Conservation (phyloP, 2,113 vertebrate species). For the Propithecus coquereli region DNA sequence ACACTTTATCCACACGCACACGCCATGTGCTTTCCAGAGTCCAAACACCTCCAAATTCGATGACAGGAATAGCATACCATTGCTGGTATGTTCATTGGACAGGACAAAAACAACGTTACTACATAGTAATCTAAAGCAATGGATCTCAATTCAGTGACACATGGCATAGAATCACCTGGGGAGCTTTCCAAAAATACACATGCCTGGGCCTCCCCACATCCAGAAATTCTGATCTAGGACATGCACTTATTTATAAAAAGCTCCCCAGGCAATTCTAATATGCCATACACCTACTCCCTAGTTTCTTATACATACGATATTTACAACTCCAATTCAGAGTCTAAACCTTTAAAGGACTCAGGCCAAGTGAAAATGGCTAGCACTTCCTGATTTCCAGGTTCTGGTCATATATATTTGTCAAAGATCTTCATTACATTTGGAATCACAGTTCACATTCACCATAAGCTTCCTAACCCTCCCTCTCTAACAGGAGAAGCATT, state of each 20-base stretch:
- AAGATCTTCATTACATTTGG: neutral
- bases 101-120: neutral
- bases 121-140: neutral
- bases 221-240: neutral
- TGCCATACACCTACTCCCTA: too few relatives aligned
- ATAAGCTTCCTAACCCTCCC: neutral
- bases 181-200: neutral
- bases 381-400: neutral
- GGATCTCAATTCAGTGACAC: neutral
- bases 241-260: neutral
- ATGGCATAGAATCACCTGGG: neutral
- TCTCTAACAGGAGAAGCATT: neutral
- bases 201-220: neutral
- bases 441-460: neutral
- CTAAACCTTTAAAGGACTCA: neutral
- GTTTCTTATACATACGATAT: neutral
- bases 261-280: neutral
- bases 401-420: neutral
- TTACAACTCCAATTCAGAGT: neutral
- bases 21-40: neutral
- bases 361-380: neutral
- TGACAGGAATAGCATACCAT: fast-evolving
- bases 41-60: neutral
- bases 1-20: neutral
- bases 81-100: fast-evolving